Evolutionary conservation across 2,113 vertebrate genomes (phyloP).

Genomic region (Corvus cornix): DNA sequence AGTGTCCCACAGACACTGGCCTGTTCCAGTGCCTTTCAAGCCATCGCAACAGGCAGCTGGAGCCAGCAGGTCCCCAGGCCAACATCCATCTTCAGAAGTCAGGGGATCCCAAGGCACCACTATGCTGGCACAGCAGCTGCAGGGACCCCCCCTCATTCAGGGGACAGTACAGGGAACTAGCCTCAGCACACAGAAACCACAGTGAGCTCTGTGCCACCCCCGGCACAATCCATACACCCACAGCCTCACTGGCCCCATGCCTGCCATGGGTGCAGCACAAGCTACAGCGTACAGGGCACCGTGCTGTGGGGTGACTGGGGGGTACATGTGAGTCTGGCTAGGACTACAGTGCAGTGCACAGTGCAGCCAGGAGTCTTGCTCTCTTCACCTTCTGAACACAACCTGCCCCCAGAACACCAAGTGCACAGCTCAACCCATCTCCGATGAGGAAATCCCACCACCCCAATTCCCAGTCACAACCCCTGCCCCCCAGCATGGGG

Average conservation of each 20-base stretch:
- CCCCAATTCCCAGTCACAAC: neutral
- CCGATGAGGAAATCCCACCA: neutral
- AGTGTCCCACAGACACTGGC: neutral
- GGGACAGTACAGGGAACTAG: neutral
- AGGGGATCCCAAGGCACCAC: neutral
- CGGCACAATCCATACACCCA: accelerated
- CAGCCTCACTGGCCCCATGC: neutral
- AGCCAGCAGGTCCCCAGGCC: neutral
- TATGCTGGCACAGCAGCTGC: neutral
- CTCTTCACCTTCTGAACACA: neutral
- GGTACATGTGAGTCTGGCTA: accelerated
- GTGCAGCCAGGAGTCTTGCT: accelerated
- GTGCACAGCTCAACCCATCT: neutral
- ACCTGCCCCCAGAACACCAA: neutral
- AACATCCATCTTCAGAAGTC: neutral
- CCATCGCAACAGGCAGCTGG: accelerated
- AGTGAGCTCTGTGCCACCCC: accelerated
- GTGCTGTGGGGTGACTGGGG: accelerated
- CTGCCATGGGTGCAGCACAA: accelerated
- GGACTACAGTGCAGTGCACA: accelerated
- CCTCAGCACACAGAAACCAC: neutral
- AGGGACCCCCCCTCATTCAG: accelerated
- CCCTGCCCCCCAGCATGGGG: accelerated
- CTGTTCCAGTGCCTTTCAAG: neutral
- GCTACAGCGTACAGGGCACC: neutral